Conservation (phyloP, 2,888 invertebrate genomes). For the Cinara cedri region DNA sequence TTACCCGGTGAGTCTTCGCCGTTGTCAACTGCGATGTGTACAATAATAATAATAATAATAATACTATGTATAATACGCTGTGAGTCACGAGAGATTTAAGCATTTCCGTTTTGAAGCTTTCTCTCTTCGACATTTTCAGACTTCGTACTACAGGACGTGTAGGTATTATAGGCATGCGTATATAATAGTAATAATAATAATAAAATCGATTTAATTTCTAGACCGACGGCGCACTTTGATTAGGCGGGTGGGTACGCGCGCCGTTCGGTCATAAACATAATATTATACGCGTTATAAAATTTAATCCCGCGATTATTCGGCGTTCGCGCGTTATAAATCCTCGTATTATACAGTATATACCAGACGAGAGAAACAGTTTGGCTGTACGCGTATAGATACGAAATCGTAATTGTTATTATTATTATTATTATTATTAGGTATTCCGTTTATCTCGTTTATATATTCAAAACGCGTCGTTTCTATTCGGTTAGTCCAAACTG, state of each 20-base stretch:
- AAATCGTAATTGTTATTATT: too few relatives aligned
- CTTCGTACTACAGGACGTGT: background rate
- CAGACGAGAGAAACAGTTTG: slow-evolving; percentile 13
- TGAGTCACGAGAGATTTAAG: slow-evolving; percentile 32
- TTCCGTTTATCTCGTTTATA: too few relatives aligned
- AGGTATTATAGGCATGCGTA: too few relatives aligned
- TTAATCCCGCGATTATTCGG: slow-evolving; percentile 2
- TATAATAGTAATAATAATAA: too few relatives aligned
- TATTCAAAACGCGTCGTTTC: too few relatives aligned
- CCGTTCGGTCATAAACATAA: slow-evolving; percentile 13
- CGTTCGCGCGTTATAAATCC: background rate
- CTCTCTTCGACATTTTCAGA: slow-evolving; percentile 17
- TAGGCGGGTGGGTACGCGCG: too few relatives aligned
- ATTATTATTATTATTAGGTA: too few relatives aligned
- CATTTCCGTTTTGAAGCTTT: slow-evolving; percentile 23
- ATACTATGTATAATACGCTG: too few relatives aligned
- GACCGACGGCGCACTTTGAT: background rate
- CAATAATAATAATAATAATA: too few relatives aligned
- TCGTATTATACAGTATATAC: background rate
- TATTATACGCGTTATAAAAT: background rate
- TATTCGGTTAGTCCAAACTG: too few relatives aligned
- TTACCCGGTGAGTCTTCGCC: slow-evolving; percentile 4
- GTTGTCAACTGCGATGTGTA: slow-evolving; percentile 18
- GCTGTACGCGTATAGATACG: too few relatives aligned
- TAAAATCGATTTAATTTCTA: background rate